These are phyloP conservation scores for Amblyopsis hoosieri DNA, from an alignment of 2,797 vertebrate genomes.

Conservation along the genomic window DNA sequence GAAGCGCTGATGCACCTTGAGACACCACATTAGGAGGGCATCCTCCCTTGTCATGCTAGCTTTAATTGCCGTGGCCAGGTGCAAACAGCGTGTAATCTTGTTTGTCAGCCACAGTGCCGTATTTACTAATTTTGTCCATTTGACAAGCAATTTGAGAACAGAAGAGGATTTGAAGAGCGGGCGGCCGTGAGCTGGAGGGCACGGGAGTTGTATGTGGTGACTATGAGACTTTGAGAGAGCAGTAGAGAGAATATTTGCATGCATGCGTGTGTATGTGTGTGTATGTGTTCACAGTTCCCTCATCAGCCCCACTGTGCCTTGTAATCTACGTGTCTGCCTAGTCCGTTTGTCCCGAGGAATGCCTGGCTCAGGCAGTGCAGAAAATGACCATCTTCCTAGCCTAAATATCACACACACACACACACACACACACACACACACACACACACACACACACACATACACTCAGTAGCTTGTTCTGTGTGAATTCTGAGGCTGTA, in stretches of 20 bases:
- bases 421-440: slow-evolving; percentile 1
- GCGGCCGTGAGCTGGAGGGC: slow-evolving; percentile 42
- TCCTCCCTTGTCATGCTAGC: slow-evolving; percentile 71
- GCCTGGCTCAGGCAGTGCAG: slow-evolving; percentile 58
- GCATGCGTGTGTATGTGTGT: slow-evolving; percentile 8
- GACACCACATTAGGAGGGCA: slow-evolving; percentile 71
- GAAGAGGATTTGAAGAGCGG: slow-evolving; percentile 61
- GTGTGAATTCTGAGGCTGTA: too few relatives aligned
- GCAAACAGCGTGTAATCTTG: slow-evolving; percentile 80
- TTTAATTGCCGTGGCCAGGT: slow-evolving; percentile 80
- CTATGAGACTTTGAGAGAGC: slow-evolving; percentile 21
- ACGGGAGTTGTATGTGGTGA: slow-evolving; percentile 53
- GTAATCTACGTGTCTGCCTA: slow-evolving; percentile 60
- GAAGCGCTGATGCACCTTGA: slow-evolving; percentile 71
- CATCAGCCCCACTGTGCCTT: slow-evolving; percentile 67
- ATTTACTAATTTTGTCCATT: slow-evolving; percentile 74
- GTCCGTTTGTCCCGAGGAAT: slow-evolving; percentile 67
- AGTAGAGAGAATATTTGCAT: slow-evolving; percentile 23
- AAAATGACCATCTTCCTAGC: slow-evolving; percentile 63
- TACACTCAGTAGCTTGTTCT: too few relatives aligned
- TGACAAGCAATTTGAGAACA: slow-evolving; percentile 75
- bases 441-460: slow-evolving; percentile 6
- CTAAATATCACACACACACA: slow-evolving; percentile 45
- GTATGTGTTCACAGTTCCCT: slow-evolving; percentile 24
- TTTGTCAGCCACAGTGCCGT: slow-evolving; percentile 74